Conservation (phyloP, 2,113 vertebrate genomes). For the Heliornis fulica region DNA sequence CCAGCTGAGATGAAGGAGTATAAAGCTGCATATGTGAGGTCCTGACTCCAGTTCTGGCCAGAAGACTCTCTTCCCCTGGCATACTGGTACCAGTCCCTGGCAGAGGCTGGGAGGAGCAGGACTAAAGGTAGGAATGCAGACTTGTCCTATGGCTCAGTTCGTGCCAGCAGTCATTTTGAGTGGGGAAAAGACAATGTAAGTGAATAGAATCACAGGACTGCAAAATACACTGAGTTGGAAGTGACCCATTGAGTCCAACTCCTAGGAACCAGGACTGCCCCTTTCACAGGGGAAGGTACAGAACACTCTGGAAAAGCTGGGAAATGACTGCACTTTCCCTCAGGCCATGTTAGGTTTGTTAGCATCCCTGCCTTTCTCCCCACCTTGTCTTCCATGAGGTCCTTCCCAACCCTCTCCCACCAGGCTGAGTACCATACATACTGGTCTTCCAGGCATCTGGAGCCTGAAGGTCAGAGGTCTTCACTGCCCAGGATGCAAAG, state of each 20-base stretch:
- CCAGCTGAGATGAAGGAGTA: neutral
- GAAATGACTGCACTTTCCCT: neutral
- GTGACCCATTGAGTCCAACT: too few relatives aligned
- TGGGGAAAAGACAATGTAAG: fast-evolving
- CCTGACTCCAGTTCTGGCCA: neutral
- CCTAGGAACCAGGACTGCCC: neutral
- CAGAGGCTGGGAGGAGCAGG: neutral
- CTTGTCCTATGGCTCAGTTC: neutral
- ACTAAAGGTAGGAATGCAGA: neutral
- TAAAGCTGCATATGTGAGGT: neutral
- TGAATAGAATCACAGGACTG: neutral
- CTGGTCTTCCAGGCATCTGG: conserved; percentile 94
- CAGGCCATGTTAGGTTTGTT: neutral
- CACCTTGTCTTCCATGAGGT: fast-evolving
- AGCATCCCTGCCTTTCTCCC: neutral
- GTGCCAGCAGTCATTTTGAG: neutral
- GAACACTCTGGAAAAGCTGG: neutral
- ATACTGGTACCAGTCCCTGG: neutral
- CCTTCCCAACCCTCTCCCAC: neutral
- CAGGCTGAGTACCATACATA: conserved; percentile 50
- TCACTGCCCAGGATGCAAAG: conserved; percentile 94
- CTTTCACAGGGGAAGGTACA: neutral
- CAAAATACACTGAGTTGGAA: too few relatives aligned
- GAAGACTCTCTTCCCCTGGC: neutral
- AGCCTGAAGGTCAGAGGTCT: conserved; percentile 84